Conservation (phyloP, 92 coral and sea anemone genomes). For the Paragorgia papillata region DNA sequence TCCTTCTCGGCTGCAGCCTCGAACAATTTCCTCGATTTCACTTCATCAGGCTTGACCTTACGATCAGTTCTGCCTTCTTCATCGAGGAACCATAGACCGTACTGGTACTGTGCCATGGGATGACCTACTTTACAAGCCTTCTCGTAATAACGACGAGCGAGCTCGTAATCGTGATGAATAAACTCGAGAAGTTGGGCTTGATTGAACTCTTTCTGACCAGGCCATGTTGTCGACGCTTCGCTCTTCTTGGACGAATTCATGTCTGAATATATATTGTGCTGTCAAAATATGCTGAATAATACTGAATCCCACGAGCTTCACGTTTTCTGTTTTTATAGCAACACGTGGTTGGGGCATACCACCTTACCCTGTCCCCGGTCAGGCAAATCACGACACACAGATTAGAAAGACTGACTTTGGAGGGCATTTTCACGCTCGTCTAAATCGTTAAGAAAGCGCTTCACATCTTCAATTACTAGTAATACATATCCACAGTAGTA, state of each 20-base stretch:
- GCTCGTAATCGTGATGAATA: slow-evolving; percentile 16
- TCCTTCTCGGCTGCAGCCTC: slow-evolving; percentile 54
- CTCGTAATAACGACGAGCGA: slow-evolving; percentile 44
- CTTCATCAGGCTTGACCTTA: slow-evolving; percentile 32
- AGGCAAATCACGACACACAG: no score
- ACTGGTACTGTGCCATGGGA: slow-evolving; percentile 59
- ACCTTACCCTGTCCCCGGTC: no score
- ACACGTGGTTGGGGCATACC: no score
- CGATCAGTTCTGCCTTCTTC: slow-evolving; percentile 42
- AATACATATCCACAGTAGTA: no score
- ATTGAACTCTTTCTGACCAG: slow-evolving; percentile 45
- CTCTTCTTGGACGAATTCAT: slow-evolving; percentile 3
- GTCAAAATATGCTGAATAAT: no score
- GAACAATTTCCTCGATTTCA: slow-evolving; percentile 47
- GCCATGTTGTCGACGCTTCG: slow-evolving; percentile 12
- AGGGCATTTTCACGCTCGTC: no score
- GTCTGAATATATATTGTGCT: no score
- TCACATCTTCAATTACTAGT: no score
- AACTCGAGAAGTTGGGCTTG: slow-evolving; percentile 41
- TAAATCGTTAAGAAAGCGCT: no score
- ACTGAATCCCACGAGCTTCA: no score
- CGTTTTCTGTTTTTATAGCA: no score
- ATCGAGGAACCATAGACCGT: slow-evolving; percentile 54
- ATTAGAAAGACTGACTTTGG: no score
- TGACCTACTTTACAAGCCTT: slow-evolving; percentile 51